These are phyloP conservation scores for Nothocercus nigrocapillus DNA, from an alignment of 2,113 vertebrate species.

Conservation along the genomic window DNA sequence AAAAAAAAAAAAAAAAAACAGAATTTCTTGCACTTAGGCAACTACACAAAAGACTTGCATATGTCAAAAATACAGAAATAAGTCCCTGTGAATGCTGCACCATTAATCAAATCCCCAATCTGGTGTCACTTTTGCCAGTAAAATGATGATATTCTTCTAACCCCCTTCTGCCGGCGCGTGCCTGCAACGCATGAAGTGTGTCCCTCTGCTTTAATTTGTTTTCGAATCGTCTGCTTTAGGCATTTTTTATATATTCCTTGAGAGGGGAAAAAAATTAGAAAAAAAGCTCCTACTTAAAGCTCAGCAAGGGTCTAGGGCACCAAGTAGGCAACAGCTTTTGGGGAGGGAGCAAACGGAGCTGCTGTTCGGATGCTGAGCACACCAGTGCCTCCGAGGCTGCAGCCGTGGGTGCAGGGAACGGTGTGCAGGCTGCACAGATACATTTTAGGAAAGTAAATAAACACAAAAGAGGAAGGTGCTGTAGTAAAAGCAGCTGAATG, in stretches of 20 bases:
- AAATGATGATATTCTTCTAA: conserved; percentile 59
- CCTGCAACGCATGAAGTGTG: conserved; percentile 50
- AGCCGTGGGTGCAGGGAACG: neutral
- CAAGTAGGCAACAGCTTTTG: neutral
- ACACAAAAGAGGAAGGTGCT: conserved; percentile 46
- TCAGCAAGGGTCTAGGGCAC: neutral
- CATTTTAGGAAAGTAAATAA: conserved; percentile 47
- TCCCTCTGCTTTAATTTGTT: conserved; percentile 60
- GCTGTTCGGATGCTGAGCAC: neutral
- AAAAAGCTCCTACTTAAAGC: neutral
- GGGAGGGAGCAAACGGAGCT: neutral
- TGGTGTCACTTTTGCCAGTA: conserved; percentile 69
- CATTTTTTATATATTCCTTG: conserved; percentile 39
- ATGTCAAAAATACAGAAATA: conserved; percentile 69
- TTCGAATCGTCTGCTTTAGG: conserved; percentile 54
- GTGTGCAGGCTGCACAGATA: conserved; percentile 18
- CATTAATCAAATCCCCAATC: conserved; percentile 71
- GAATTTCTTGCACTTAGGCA: conserved; percentile 71
- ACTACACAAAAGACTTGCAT: conserved; percentile 73
- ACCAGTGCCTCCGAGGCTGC: conserved; percentile 18
- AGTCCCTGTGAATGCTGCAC: conserved; percentile 52
- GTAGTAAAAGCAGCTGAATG: conserved; percentile 24
- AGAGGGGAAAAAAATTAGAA: neutral
- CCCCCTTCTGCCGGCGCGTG: conserved; percentile 29
- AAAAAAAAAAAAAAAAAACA: neutral